These are phyloP conservation scores for Conops quadrifasciatus DNA, from an alignment of 2,888 invertebrate species.

Conservation along the genomic window DNA sequence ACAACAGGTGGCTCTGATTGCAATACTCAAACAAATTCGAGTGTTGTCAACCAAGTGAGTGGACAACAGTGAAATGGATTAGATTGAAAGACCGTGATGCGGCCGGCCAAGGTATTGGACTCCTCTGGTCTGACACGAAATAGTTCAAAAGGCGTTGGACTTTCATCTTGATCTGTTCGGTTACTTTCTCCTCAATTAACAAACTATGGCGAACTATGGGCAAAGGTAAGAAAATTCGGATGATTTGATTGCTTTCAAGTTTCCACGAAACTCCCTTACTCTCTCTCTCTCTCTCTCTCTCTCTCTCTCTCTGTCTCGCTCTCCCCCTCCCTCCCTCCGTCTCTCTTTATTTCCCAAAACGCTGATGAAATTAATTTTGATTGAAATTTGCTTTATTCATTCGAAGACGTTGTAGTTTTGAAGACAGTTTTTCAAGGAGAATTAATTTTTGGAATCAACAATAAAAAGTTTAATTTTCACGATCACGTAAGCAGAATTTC, in stretches of 20 bases:
- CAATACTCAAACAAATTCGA: conserved; percentile 12
- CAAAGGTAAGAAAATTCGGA: conserved; percentile 11
- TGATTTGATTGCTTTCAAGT: conserved; percentile 1
- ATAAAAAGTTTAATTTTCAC: neutral
- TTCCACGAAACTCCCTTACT: conserved; percentile 18
- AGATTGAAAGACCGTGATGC: conserved; percentile 21
- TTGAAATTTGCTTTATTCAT: conserved; percentile 21
- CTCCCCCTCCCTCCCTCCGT: no score
- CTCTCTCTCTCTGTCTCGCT: no score
- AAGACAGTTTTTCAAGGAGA: conserved; percentile 10
- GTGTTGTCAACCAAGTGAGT: conserved; percentile 17
- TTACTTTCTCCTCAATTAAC: conserved; percentile 29
- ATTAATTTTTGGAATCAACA: conserved; percentile 22
- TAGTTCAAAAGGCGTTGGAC: conserved; percentile 33
- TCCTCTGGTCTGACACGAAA: conserved; percentile 29
- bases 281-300: no score
- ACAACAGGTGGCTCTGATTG: conserved; percentile 17
- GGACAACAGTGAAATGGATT: conserved; percentile 25
- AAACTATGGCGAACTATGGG: neutral
- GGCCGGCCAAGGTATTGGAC: conserved; percentile 12
- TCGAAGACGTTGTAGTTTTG: neutral
- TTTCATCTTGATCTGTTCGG: conserved; percentile 32
- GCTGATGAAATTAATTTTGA: conserved; percentile 25
- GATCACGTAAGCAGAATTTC: no score
- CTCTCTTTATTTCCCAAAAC: conserved; percentile 18